Percentiles rank a stretch among this genome's conserved stretches.
Evolutionary conservation across 2,888 invertebrate species (phyloP).

Genomic region (Phorcus lineatus): DNA sequence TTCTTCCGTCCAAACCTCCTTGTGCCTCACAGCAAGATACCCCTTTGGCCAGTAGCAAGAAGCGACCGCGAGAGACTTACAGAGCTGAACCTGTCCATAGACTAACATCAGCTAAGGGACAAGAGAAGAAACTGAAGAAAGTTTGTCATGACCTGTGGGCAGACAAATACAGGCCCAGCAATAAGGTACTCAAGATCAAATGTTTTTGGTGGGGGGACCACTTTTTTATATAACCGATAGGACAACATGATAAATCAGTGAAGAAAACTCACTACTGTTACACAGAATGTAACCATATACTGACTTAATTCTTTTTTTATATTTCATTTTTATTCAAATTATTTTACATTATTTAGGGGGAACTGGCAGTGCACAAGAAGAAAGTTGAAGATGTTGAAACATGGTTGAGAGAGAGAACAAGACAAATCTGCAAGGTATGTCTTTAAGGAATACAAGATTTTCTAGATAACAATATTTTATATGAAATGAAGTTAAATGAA

Average conservation of each 20-base stretch:
- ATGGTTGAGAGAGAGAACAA: conserved; percentile 78
- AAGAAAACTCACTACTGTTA: too few relatives aligned
- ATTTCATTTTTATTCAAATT: not conserved
- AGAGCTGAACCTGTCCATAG: conserved; percentile 25
- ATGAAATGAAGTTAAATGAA: too few relatives aligned
- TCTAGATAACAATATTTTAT: not conserved
- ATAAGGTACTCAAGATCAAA: conserved; percentile 44
- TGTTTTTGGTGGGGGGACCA: too few relatives aligned
- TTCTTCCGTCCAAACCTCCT: conserved; percentile 2
- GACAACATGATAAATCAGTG: too few relatives aligned
- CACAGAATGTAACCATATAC: too few relatives aligned
- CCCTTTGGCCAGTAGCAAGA: conserved; percentile 2
- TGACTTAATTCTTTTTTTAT: too few relatives aligned
- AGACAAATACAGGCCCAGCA: conserved; percentile 61
- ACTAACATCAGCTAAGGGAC: not conserved
- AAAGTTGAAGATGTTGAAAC: conserved; percentile 84
- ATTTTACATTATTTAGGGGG: conserved; percentile 68
- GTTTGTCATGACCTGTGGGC: conserved; percentile 57
- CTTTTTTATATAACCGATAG: too few relatives aligned
- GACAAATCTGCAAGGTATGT: conserved; percentile 23
- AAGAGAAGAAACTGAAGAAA: conserved; percentile 39
- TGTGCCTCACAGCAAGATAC: not conserved
- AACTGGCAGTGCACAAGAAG: conserved; percentile 85
- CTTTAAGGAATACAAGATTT: too few relatives aligned
- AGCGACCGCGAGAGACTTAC: conserved; percentile 3